Evolutionary conservation across 1,140 invertebrate genomes (phyloP), one percentile per base, ranked within the genome.

Genomic region (Tyrophagus putrescentiae): DNA sequence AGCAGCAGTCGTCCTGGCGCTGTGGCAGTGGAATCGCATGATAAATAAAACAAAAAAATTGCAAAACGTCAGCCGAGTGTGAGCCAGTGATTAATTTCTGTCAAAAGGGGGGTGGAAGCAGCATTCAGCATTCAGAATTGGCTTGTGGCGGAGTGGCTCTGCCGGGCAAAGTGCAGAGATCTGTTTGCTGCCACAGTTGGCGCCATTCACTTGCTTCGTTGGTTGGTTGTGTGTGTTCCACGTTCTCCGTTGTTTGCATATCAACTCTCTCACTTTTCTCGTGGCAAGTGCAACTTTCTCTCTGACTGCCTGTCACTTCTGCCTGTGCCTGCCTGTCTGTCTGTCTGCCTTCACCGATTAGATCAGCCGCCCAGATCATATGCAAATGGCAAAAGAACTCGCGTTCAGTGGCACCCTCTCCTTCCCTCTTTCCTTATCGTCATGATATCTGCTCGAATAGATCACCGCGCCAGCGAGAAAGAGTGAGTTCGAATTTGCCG

Each of bases 21-120:
- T 13, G 36, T 13, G 36, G 36, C 13, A 39, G 21, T 39, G 13
- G 13, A 21, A 39, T 13, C 36, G 21, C 21, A 48, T 18, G 31
- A 7, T 7, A 6, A 48, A 48, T 18, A 6, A 48, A n/a, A n/a
- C n/a, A n/a, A n/a, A n/a, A 48, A 48, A 48, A 48, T 48, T 6
- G 45, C 45, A 6, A 48, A n/a, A 48, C 18, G 45, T 48, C 45
- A 25, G 7, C 18, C 45, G 7, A 48, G 31, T 48, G 45, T 48
- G 45, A 48, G 7, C 45, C 21, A 48, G 31, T 48, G 45, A 48
- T 48, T 48, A 25, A 48, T 48, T 48, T 48, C 45, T 48, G 45
- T 48, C 45, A 48, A 48, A 48, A 29, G 45, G 7, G 23, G 23
- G 45, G 23, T 48, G 45, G 45, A n/a, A n/a, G n/a, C n/a, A n/a